Evolutionary conservation across 2,888 invertebrate genomes (phyloP).

Genomic region (Caenorhabditis parvicauda): DNA sequence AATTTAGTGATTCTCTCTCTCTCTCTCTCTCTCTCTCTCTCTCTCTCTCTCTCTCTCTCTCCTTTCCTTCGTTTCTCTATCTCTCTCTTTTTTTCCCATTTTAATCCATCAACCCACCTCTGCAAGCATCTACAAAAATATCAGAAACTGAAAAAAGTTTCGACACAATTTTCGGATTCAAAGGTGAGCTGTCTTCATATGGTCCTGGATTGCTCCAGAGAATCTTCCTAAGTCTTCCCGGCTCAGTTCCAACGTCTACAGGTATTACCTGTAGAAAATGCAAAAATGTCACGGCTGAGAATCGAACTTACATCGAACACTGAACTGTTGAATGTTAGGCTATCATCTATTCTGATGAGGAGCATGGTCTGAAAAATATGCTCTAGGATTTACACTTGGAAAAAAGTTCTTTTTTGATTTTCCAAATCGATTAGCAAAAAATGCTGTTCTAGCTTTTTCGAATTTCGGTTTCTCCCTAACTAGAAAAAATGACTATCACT

Average conservation of each 20-base stretch:
- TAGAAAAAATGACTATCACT: conserved; percentile 1
- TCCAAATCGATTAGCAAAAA: too few relatives aligned
- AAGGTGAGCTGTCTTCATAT: conserved; percentile 46
- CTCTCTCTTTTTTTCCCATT: not conserved
- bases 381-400: too few relatives aligned
- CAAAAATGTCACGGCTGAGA: too few relatives aligned
- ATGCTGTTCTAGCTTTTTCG: too few relatives aligned
- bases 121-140: conserved; percentile 44
- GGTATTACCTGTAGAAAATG: too few relatives aligned
- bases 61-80: conserved; percentile 3
- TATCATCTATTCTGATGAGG: conserved; percentile 30
- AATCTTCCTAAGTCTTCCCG: conserved; percentile 30
- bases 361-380: conserved; percentile 26
- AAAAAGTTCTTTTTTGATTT: not conserved
- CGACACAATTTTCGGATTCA: conserved; percentile 49
- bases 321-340: conserved; percentile 9
- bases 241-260: too few relatives aligned
- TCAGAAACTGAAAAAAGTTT: conserved; percentile 48
- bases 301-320: conserved; percentile 3
- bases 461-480: too few relatives aligned
- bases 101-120: conserved; percentile 5
- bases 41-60: conserved; percentile 1
- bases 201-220: conserved; percentile 59
- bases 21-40: not conserved
- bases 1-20: not conserved